Conservation (phyloP, 1,140 invertebrate genomes). For the Pseudomyrmex sp. region DNA sequence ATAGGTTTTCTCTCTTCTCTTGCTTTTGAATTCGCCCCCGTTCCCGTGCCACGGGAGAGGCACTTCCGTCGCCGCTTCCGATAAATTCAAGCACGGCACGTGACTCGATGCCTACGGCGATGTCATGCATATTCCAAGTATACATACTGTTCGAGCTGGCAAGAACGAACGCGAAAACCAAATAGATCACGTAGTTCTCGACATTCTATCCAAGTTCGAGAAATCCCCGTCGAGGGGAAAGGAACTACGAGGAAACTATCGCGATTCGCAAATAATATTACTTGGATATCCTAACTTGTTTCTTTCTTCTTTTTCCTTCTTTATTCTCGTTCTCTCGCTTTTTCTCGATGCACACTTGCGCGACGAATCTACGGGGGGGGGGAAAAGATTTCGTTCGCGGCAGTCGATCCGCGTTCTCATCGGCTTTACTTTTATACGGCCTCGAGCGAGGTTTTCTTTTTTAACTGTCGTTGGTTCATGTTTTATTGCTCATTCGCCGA, state of each 20-base stretch:
- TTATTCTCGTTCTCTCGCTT: background rate
- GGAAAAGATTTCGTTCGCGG: constrained; percentile 42
- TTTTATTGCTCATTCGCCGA: constrained; percentile 40
- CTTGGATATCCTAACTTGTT: background rate
- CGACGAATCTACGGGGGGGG: constrained; percentile 2
- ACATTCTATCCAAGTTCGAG: constrained; percentile 22
- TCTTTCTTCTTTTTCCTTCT: background rate
- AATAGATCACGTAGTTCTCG: constrained; percentile 25
- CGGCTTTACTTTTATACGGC: background rate
- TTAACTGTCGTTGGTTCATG: constrained; percentile 24
- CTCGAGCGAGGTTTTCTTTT: background rate
- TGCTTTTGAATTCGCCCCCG: background rate
- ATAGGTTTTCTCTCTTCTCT: background rate
- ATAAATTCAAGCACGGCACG: constrained; percentile 24
- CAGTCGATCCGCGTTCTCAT: background rate
- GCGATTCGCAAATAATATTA: constrained; percentile 39
- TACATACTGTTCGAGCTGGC: background rate
- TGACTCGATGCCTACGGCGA: background rate
- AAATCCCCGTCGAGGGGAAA: background rate
- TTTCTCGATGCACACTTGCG: constrained; percentile 7
- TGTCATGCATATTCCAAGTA: constrained; percentile 28
- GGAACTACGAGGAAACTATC: background rate
- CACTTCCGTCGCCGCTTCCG: background rate
- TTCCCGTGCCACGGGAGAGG: no score
- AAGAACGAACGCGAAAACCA: background rate